Percentiles rank a stretch among this genome's conserved stretches.
These are phyloP conservation scores for Meliscaeva auricollis DNA, from an alignment of 2,888 invertebrate species.

Conservation along the genomic window DNA sequence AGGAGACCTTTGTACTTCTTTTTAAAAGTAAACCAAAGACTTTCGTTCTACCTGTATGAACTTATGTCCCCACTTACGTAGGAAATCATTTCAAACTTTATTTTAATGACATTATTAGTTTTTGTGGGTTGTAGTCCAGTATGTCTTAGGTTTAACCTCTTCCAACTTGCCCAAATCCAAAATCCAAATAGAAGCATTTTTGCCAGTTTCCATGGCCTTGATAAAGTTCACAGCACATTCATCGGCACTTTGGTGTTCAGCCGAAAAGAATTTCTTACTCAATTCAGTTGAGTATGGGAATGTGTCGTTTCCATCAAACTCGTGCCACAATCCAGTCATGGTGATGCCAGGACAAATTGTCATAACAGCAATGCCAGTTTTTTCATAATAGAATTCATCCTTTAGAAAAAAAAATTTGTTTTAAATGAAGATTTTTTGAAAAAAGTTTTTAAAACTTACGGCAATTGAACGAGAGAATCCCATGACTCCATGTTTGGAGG, in stretches of 20 bases:
- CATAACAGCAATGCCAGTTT: slow-evolving; percentile 76
- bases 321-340: slow-evolving; percentile 76
- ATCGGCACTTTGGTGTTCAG: slow-evolving; percentile 78
- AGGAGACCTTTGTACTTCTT: no score
- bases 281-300: slow-evolving; percentile 78
- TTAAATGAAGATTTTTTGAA: not conserved
- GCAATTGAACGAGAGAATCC: slow-evolving; percentile 82
- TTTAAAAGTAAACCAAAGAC: no score
- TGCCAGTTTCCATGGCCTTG: slow-evolving; percentile 79
- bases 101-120: not conserved
- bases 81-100: no score
- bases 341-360: slow-evolving; percentile 78
- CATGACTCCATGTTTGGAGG: slow-evolving; percentile 82
- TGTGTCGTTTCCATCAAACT: slow-evolving; percentile 77
- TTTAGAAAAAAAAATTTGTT: not conserved
- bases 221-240: slow-evolving; percentile 80
- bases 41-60: no score
- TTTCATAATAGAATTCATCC: slow-evolving; percentile 76
- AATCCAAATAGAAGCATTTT: slow-evolving; percentile 81
- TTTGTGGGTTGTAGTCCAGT: slow-evolving; percentile 78
- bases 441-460: slow-evolving; percentile 76
- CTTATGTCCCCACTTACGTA: no score
- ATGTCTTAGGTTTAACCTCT: slow-evolving; percentile 79
- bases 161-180: slow-evolving; percentile 80
- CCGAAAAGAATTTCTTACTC: slow-evolving; percentile 77